A percentile compares a stretch with the other conserved stretches of the same genome.
Conservation (phyloP, 1,140 invertebrate genomes). For the Zaprionus capensis region DNA sequence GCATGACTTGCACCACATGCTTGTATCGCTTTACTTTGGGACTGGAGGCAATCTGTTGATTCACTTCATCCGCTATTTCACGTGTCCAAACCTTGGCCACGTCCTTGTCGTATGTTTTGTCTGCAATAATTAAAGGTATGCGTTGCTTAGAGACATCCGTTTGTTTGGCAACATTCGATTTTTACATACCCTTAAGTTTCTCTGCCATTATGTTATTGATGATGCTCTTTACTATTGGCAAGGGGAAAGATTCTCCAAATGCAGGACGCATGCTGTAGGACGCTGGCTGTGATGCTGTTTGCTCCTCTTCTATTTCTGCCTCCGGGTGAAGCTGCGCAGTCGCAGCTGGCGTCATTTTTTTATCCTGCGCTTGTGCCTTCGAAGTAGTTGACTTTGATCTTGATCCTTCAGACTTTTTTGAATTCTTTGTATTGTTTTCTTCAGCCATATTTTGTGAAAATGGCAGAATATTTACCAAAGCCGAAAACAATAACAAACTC, state of each 20-base stretch:
- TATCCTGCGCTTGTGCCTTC: constrained; percentile 13
- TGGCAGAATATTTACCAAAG: background rate
- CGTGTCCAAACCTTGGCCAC: constrained; percentile 59
- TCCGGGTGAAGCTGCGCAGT: constrained; percentile 19
- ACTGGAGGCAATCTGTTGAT: constrained; percentile 62
- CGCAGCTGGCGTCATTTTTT: constrained; percentile 18
- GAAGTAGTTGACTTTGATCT: background rate
- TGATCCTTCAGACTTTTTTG: background rate
- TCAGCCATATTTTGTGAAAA: constrained; percentile 18
- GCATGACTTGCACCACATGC: constrained; percentile 72
- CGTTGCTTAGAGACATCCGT: constrained; percentile 55
- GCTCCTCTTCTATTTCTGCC: constrained; percentile 30
- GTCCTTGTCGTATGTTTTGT: constrained; percentile 66
- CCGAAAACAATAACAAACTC: background rate
- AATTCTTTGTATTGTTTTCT: constrained; percentile 4
- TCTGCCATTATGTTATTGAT: constrained; percentile 62
- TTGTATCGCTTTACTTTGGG: constrained; percentile 67
- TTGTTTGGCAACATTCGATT: constrained; percentile 27
- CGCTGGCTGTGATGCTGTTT: constrained; percentile 35
- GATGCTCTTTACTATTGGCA: constrained; percentile 61
- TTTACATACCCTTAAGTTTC: constrained; percentile 59
- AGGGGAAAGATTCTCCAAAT: constrained; percentile 70
- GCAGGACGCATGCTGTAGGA: constrained; percentile 73
- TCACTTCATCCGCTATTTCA: constrained; percentile 70
- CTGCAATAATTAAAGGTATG: constrained; percentile 17